A percentile compares a stretch with the other conserved stretches of the same genome.
Evolutionary conservation across 2,797 vertebrate species (phyloP).

Genomic region (Chloroceryle amazona): DNA sequence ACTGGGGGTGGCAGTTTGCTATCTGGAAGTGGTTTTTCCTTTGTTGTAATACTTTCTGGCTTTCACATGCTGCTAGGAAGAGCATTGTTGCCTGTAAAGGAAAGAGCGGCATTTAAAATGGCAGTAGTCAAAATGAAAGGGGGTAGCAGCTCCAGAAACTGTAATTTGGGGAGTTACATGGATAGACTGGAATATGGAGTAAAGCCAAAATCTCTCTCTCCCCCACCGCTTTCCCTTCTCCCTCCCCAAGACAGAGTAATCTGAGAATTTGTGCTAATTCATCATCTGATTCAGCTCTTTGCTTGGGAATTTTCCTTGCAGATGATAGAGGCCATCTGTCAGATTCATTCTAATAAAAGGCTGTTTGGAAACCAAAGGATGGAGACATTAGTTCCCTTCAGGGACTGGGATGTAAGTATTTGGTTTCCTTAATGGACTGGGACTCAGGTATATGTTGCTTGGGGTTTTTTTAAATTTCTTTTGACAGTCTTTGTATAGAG

Average conservation of each 20-base stretch:
- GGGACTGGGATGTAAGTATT: not conserved
- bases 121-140: not conserved
- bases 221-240: not conserved
- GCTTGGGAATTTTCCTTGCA: not conserved
- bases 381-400: not conserved
- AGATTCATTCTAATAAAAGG: not conserved
- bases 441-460: not conserved
- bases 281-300: not conserved
- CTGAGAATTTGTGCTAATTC: not conserved
- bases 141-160: not conserved
- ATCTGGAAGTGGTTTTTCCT: not conserved
- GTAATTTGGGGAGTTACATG: not conserved
- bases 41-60: not conserved
- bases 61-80: not conserved
- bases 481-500: not conserved
- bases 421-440: not conserved
- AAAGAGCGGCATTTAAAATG: not conserved
- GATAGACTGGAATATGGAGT: no score
- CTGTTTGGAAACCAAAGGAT: not conserved
- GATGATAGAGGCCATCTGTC: not conserved
- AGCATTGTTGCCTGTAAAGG: not conserved
- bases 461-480: not conserved
- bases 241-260: not conserved
- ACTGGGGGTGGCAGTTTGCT: not conserved
- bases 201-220: not conserved